Evolutionary conservation across 2,797 vertebrate genomes (phyloP), one percentile per base, ranked within the genome.

Genomic region (Neopelma chrysocephalum): DNA sequence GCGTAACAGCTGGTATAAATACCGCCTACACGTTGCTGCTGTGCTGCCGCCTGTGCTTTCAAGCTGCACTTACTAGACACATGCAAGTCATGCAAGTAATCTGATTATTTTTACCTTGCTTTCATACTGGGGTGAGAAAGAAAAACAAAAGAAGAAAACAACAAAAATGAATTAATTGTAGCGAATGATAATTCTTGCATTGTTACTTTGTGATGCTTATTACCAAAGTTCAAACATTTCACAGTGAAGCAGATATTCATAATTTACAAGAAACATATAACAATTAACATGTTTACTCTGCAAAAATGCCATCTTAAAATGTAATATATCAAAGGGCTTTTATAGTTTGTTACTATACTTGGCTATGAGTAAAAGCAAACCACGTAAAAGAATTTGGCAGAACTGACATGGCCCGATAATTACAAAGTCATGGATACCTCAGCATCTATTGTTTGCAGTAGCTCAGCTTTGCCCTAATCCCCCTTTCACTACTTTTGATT

Each of bases 81-180:
- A 98, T 98, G 99, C 98, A 98, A 90, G 66, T 61, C 97, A 98
- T 96, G 98, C 98, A 97, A 96, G 91, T 89, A 96, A 97, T 95
- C 72, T 71, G 94, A 97, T 94, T 71, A 75, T 87, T 93, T 98
- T 99, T 99, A 99, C 99, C 99, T 99, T 98, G 99, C 97, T 98
- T 97, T 98, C 98, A 98, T 98, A 98, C 98, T 99, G 98, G 96
- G 96, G 96, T 90, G 96, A 89, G 89, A 73, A 78, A 85, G 42
- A 89, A 50, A 93, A 45, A 61, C 6, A 87, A 53, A 56, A 90
- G n/a, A 83, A 84, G 75, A 43, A 91, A 72, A 93, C 3, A 88
- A 96, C 45, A 73, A 69, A n/a, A 71, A 92, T 89, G 60, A 62
- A 90, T 97, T 97, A 94, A 85, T 94, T 81, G 76, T 64, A 84